A percentile compares a stretch with the other conserved stretches of the same genome.
These are phyloP conservation scores for Stichopus horrens DNA, from an alignment of 53 echinoderm and acorn worm genomes.

Conservation along the genomic window DNA sequence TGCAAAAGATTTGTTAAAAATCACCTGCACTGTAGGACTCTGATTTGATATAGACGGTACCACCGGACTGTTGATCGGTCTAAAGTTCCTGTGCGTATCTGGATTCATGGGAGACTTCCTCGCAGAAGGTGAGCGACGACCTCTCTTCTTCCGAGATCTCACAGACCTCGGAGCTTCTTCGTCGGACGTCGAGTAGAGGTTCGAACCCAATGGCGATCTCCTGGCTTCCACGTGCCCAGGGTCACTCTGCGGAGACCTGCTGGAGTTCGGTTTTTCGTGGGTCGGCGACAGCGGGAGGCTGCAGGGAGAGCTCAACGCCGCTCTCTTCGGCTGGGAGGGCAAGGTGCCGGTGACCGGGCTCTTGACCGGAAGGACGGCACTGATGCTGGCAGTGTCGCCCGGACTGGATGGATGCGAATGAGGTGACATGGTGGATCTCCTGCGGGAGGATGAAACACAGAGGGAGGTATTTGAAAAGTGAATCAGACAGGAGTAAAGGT, in stretches of 20 bases:
- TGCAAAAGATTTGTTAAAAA: not conserved
- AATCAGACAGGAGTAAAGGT: no score
- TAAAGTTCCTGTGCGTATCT: slow-evolving; percentile 57
- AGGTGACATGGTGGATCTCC: not conserved
- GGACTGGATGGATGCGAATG: slow-evolving; percentile 14
- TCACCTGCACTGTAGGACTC: not conserved
- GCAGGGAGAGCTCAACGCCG: slow-evolving; percentile 18
- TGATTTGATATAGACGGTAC: not conserved
- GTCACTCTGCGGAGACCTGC: slow-evolving; percentile 46
- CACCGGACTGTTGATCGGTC: slow-evolving; percentile 61
- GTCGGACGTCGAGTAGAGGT: slow-evolving; percentile 32
- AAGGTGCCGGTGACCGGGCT: not conserved
- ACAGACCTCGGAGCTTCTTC: slow-evolving; percentile 31
- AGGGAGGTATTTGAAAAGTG: not conserved
- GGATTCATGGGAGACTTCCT: slow-evolving; percentile 56
- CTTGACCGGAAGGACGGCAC: slow-evolving; percentile 1
- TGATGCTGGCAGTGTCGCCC: slow-evolving; percentile 41
- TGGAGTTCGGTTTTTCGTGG: slow-evolving; percentile 19
- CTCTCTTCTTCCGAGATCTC: slow-evolving; percentile 35
- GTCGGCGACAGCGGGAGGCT: slow-evolving; percentile 42
- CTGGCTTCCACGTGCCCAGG: slow-evolving; percentile 34
- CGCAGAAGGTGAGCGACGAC: not conserved
- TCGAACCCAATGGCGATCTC: slow-evolving; percentile 34
- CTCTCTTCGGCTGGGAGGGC: not conserved
- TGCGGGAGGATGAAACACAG: not conserved